Evolutionary conservation across 2,888 invertebrate species (phyloP).

Genomic region (Pyrgus malvae): DNA sequence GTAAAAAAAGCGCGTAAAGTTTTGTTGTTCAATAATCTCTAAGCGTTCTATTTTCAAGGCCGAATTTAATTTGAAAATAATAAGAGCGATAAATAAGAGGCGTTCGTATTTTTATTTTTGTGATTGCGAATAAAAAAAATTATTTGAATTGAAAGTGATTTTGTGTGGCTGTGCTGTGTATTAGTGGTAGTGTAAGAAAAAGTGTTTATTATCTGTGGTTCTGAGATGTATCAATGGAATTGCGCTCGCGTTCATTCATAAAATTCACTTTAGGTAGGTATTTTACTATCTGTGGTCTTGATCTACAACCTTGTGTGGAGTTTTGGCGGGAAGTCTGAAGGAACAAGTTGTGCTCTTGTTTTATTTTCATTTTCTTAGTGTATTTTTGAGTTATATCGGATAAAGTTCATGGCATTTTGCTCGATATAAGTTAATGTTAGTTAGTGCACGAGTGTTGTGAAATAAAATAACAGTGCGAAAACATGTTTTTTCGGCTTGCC

Average conservation of each 20-base stretch:
- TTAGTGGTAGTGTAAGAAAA: slow-evolving; percentile 26
- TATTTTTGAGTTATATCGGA: no score
- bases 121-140: neutral
- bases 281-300: slow-evolving; percentile 4
- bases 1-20: slow-evolving; percentile 18
- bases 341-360: no score
- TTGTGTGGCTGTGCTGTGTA: slow-evolving; percentile 32
- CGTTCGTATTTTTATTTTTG: neutral
- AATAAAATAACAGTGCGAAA: no score
- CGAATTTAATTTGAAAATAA: neutral
- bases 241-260: slow-evolving; percentile 63
- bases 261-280: slow-evolving; percentile 64
- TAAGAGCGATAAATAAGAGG: neutral
- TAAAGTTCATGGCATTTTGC: no score
- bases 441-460: no score
- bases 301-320: slow-evolving; percentile 9
- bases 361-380: no score
- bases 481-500: no score
- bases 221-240: slow-evolving; percentile 72
- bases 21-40: neutral
- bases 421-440: no score
- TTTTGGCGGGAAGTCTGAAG: no score
- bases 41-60: neutral
- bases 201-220: slow-evolving; percentile 44
- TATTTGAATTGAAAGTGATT: neutral